Conservation (phyloP, 2,888 invertebrate genomes). For the Melieria picta region DNA sequence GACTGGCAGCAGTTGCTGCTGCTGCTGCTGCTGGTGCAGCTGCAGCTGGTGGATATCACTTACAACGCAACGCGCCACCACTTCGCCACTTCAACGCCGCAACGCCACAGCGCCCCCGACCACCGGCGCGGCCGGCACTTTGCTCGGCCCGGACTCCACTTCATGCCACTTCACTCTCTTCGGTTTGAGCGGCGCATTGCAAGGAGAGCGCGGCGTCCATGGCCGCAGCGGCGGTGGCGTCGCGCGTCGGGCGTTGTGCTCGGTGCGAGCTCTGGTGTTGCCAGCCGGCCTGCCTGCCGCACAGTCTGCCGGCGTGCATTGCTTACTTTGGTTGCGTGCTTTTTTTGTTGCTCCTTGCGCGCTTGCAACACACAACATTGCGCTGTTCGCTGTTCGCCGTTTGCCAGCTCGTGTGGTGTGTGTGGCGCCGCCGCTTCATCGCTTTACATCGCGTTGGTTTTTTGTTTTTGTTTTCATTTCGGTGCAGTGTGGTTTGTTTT, state of each 20-base stretch:
- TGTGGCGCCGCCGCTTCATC: conserved; percentile 10
- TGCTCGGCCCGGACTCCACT: too few species aligned
- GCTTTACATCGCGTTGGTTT: conserved; percentile 16
- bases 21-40: conserved; percentile 9
- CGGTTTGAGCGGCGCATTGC: too few species aligned
- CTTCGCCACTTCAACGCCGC: conserved; percentile 38
- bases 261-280: conserved; percentile 16
- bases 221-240: too few species aligned
- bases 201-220: too few species aligned
- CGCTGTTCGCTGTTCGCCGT: conserved; percentile 6
- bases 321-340: conserved; percentile 63
- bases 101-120: conserved; percentile 31
- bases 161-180: too few species aligned
- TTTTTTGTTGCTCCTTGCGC: conserved; percentile 29
- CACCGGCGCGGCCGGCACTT: neutral
- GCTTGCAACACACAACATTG: conserved; percentile 2
- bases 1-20: neutral
- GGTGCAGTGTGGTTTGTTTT: conserved; percentile 12
- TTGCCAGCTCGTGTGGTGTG: conserved; percentile 11
- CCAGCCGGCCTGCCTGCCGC: conserved; percentile 47
- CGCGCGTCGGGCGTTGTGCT: neutral
- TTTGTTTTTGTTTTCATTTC: neutral
- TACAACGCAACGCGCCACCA: conserved; percentile 22
- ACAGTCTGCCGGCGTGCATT: conserved; percentile 64
- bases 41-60: neutral